phyloP scores from a whole-genome alignment of 2,797 vertebrate genomes.

The Enteromius argenteus region DNA sequence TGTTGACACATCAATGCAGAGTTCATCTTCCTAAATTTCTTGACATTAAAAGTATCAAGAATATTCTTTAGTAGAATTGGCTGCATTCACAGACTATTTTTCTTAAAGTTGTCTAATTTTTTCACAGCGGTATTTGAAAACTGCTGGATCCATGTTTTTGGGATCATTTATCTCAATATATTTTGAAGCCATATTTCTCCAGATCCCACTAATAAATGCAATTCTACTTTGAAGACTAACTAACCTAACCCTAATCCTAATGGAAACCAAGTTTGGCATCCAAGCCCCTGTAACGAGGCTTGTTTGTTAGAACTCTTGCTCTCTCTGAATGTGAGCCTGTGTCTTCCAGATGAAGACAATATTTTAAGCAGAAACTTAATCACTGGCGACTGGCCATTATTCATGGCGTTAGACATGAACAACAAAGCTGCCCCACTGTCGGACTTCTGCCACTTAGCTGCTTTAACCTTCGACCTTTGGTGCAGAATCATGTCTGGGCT shows the following conservation, averaged over 20 bases:
- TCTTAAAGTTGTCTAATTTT: not conserved
- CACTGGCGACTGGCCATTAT: conserved; percentile 70
- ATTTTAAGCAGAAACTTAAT: conserved; percentile 69
- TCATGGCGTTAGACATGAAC: conserved; percentile 65
- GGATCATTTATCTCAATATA: not conserved
- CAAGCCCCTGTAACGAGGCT: not conserved
- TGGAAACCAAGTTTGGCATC: not conserved
- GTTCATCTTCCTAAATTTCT: not conserved
- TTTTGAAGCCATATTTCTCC: too few species aligned
- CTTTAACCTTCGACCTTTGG: conserved; percentile 66
- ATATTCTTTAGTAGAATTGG: not conserved
- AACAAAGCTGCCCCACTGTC: conserved; percentile 60
- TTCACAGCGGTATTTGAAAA: not conserved
- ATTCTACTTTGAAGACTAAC: not conserved
- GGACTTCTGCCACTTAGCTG: conserved; percentile 59
- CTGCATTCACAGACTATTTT: not conserved
- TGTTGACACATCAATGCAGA: not conserved
- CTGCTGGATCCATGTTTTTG: not conserved
- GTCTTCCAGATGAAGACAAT: conserved; percentile 62
- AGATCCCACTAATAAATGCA: not conserved
- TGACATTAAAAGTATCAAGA: not conserved
- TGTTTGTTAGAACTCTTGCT: not conserved
- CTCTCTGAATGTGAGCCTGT: conserved; percentile 46
- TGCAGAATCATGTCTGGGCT: conserved; percentile 37
- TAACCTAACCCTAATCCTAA: not conserved